These are phyloP conservation scores for Columbina picui DNA, from an alignment of 2,113 vertebrate species.

Conservation along the genomic window DNA sequence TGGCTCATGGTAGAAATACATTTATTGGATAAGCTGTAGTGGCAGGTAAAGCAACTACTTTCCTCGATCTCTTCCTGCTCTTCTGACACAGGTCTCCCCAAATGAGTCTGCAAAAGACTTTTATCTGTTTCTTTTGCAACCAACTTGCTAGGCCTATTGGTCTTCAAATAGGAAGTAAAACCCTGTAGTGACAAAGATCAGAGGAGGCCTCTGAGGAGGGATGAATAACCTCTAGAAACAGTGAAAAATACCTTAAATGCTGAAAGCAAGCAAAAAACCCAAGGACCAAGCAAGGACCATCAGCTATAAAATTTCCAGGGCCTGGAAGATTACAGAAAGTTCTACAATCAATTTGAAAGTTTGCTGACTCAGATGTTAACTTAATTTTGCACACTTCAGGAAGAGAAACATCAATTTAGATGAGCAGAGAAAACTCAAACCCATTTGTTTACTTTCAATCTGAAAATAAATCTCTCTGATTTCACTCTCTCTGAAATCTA, in stretches of 20 bases:
- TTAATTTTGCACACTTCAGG: background rate
- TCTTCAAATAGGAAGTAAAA: background rate
- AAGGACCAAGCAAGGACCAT: no score
- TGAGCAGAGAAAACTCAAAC: conserved; percentile 12
- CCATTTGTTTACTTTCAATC: conserved; percentile 14
- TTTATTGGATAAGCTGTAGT: background rate
- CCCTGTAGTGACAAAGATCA: background rate
- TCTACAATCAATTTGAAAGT: background rate
- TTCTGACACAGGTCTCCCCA: background rate
- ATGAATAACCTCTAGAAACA: background rate
- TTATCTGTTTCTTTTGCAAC: background rate
- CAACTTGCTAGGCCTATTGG: background rate
- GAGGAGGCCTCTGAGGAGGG: background rate
- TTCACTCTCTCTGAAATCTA: background rate
- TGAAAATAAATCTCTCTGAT: conserved; percentile 45
- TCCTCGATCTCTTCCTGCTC: background rate
- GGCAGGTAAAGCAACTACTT: background rate
- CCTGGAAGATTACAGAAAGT: background rate
- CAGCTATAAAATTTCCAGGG: background rate
- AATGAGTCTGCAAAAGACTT: background rate
- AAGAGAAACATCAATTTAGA: background rate
- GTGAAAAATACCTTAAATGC: background rate
- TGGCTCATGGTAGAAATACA: background rate
- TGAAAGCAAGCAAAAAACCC: background rate
- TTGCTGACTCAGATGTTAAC: background rate